These are phyloP conservation scores for Manduca sexta DNA, from an alignment of 1,140 invertebrate species.

Conservation along the genomic window DNA sequence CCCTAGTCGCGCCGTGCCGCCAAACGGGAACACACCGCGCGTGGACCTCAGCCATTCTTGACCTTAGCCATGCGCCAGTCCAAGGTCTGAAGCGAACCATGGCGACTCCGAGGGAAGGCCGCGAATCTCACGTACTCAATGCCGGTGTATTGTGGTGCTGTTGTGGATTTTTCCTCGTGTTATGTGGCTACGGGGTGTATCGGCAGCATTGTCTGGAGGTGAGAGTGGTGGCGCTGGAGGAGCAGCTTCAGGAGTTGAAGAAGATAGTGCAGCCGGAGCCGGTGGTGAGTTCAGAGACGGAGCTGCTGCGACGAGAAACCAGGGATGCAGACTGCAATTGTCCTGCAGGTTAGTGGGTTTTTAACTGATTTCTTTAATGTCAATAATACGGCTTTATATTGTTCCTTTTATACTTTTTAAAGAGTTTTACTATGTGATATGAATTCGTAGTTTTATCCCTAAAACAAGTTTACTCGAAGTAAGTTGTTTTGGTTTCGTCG, in stretches of 20 bases:
- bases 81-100: conserved; percentile 13
- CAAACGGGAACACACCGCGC: conserved; percentile 19
- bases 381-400: too few relatives aligned
- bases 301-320: conserved; percentile 31
- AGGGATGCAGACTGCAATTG: conserved; percentile 56
- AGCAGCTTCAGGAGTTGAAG: conserved; percentile 32
- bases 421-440: too few relatives aligned
- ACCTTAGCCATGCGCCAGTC: too few relatives aligned
- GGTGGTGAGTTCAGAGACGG: conserved; percentile 8
- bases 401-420: too few relatives aligned
- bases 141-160: conserved; percentile 57
- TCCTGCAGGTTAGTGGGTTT: conserved; percentile 56
- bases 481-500: too few relatives aligned
- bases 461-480: too few relatives aligned
- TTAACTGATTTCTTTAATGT: too few relatives aligned
- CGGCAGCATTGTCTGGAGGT: conserved; percentile 49
- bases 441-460: too few relatives aligned
- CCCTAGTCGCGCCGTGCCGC: conserved; percentile 21
- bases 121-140: conserved; percentile 31
- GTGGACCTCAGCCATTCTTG: too few relatives aligned
- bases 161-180: conserved; percentile 41
- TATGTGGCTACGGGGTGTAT: conserved; percentile 46
- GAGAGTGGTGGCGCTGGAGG: conserved; percentile 42
- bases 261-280: conserved; percentile 16
- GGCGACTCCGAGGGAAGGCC: conserved; percentile 24